Evolutionary conservation across 2,113 vertebrate genomes (phyloP).

Genomic region (Perca schrenkii): DNA sequence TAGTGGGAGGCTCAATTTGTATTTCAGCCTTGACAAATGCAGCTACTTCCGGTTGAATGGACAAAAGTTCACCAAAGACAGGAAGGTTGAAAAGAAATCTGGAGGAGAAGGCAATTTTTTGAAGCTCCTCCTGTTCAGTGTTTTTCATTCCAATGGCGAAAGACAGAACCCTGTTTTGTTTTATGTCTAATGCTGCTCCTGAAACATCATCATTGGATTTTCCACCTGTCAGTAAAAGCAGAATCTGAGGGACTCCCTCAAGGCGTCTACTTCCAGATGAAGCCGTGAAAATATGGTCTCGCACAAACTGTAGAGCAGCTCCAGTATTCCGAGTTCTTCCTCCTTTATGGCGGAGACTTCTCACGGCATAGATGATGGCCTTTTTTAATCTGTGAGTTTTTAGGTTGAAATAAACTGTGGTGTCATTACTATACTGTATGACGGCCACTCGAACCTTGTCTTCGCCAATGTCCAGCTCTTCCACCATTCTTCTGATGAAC

Average conservation of each 20-base stretch:
- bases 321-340: slow-evolving; percentile 89
- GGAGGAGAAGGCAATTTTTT: slow-evolving; percentile 87
- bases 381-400: slow-evolving; percentile 83
- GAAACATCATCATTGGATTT: slow-evolving; percentile 86
- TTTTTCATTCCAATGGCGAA: slow-evolving; percentile 90
- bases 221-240: slow-evolving; percentile 90
- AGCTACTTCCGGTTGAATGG: slow-evolving; percentile 81
- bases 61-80: slow-evolving; percentile 87
- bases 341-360: slow-evolving; percentile 88
- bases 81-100: slow-evolving; percentile 87
- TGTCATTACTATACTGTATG: slow-evolving; percentile 80
- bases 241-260: slow-evolving; percentile 89
- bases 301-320: slow-evolving; percentile 87
- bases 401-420: slow-evolving; percentile 76
- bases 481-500: slow-evolving; percentile 81
- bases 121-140: slow-evolving; percentile 85
- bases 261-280: slow-evolving; percentile 89
- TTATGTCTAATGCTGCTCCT: slow-evolving; percentile 80
- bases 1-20: slow-evolving; percentile 68
- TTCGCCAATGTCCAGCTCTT: slow-evolving; percentile 73
- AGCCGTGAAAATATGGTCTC: slow-evolving; percentile 85
- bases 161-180: slow-evolving; percentile 83
- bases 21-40: slow-evolving; percentile 77
- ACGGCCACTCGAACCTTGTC: slow-evolving; percentile 78
- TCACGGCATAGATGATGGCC: slow-evolving; percentile 87